Conservation (phyloP, 2,797 vertebrate species). For the Takifugu rubripes region DNA sequence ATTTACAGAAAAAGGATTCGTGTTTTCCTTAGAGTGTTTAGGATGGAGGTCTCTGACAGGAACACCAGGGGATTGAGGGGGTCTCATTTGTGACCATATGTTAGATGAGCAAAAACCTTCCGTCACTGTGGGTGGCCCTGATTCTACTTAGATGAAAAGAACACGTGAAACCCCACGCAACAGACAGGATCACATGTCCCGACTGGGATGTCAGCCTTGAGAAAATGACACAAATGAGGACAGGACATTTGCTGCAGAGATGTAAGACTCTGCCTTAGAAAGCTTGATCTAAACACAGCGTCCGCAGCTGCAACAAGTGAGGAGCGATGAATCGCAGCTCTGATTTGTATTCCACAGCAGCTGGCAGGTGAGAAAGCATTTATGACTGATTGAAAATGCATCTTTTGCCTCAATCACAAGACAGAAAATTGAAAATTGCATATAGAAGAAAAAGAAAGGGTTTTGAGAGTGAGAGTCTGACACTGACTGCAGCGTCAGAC, state of each 20-base stretch:
- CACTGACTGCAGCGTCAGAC: too few species aligned
- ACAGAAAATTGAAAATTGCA: too few species aligned
- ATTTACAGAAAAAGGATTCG: conserved; percentile 4
- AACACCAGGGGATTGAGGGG: conserved; percentile 39
- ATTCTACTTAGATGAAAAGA: conserved; percentile 55
- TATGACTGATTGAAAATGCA: conserved; percentile 9
- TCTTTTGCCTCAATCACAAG: not conserved
- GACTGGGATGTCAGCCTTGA: conserved; percentile 5
- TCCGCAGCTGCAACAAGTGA: conserved; percentile 4
- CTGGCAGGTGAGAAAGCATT: conserved; percentile 1
- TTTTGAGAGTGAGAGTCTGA: too few species aligned
- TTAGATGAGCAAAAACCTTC: conserved; percentile 58
- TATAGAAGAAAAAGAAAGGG: too few species aligned
- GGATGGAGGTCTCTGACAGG: conserved; percentile 29
- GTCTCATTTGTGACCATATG: conserved; percentile 66
- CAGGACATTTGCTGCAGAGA: not conserved
- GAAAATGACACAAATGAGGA: conserved; percentile 10
- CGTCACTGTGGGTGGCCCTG: conserved; percentile 60
- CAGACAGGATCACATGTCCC: conserved; percentile 22
- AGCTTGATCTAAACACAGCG: not conserved
- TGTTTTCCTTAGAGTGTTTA: not conserved
- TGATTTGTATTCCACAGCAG: conserved; percentile 3
- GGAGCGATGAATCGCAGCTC: conserved; percentile 4
- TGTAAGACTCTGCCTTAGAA: conserved; percentile 3
- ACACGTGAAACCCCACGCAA: conserved; percentile 33